Evolutionary conservation across 2,888 invertebrate genomes (phyloP), one percentile per base, ranked within the genome.

Genomic region (Myopa testacea): DNA sequence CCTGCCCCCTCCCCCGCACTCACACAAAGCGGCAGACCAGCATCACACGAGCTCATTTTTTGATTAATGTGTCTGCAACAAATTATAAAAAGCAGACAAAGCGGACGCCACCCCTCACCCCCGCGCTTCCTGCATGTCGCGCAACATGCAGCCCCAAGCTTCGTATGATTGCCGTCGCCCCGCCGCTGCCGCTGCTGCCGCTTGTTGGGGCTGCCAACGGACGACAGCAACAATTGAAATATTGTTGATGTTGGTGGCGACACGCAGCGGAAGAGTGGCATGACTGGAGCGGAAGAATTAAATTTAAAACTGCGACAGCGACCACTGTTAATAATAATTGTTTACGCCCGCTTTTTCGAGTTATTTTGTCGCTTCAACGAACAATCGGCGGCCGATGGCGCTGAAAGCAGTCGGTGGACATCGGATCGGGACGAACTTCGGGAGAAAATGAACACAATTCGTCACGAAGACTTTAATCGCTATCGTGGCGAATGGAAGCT

Each of bases 41-140:
- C 62, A 63, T 63, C 62, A 34, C 10, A 4, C 16, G 65, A 83
- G 85, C 84, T 84, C 84, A 85, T 87, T 87, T 86, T 87, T 87
- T 87, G 87, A 87, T 87, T 87, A 87, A 87, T 87, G 87, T 87
- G 87, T 87, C 87, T 87, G 87, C 86, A 82, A 84, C 83, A 86
- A 87, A 87, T 87, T 87, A 86, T 86, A 87, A 87, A 86, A 83
- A 84, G 84, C 85, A 84, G 84, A 84, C 85, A 83, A 82, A 81
- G 80, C 80, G 7, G n/a, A 19, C 62, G 14, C 38, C 65, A n/a
- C 37, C 37, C 14, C 4, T 14, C 38, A 14, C 16, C 34, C 38
- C 34, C 38, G 5, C 65, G 34, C 62, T 4, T 62, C 62, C 7
- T 5, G 26, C 62, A 62, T 26, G 63, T 14, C 73, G 55, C 58